Percentiles rank a stretch among this genome's conserved stretches.
phyloP scores from a whole-genome alignment of 2,797 vertebrate genomes.

The Fratercula arctica region DNA sequence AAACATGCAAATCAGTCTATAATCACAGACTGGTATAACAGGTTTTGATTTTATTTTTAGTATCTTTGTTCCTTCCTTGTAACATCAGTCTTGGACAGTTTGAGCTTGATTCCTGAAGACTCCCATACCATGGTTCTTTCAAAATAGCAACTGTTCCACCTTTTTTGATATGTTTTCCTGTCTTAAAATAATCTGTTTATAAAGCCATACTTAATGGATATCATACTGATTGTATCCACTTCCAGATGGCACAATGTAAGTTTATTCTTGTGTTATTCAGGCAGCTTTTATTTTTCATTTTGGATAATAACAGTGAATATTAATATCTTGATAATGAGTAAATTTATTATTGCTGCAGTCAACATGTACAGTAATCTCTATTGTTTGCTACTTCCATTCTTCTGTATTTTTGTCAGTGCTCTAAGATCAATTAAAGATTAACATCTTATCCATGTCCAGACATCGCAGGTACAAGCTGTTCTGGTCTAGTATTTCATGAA shows the following conservation, averaged over 20 bases:
- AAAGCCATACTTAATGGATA: neutral
- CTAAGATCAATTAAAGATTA: neutral
- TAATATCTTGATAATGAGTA: neutral
- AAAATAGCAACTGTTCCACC: neutral
- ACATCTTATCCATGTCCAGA: neutral
- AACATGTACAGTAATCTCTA: neutral
- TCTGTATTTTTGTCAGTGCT: neutral
- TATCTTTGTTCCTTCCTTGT: neutral
- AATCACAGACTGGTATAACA: neutral
- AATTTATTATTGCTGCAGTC: neutral
- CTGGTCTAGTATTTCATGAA: neutral
- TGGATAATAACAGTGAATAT: neutral
- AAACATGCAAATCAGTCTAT: neutral
- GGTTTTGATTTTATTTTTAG: neutral
- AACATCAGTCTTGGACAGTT: neutral
- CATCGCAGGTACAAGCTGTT: neutral
- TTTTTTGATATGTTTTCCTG: neutral
- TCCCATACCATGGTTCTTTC: neutral
- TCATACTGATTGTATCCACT: neutral
- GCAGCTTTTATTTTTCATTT: neutral
- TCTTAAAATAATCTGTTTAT: neutral
- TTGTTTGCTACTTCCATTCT: neutral
- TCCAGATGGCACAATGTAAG: neutral
- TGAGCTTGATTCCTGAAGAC: neutral
- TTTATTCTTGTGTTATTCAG: neutral